Evolutionary conservation across 1,140 invertebrate genomes (phyloP), one percentile per base, ranked within the genome.

Genomic region (Agrypnia vestita): DNA sequence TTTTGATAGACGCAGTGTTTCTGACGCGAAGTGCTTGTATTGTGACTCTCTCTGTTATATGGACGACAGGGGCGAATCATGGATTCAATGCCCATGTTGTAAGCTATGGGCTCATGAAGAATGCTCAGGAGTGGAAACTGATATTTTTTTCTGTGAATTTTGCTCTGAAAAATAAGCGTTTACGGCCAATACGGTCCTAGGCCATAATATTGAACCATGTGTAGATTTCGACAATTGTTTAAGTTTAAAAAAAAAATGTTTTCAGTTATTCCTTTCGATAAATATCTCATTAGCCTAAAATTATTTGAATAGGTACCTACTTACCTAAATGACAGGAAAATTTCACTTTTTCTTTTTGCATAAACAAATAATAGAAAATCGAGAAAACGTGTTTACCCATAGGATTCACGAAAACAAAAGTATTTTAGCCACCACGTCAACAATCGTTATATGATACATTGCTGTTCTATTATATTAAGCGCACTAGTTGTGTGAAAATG

Each of bases 341-440:
- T 11, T 19, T 13, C 0, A n/a, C 15, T 49, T 7, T 71, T 71
- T 25, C 15, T 25, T 71, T 19, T 51, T 46, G 25, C 67, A 21
- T 51, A 62, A 71, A 71, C 67, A 71, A 71, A 51, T 44, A 71
- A 46, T 71, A 71, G 67, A 71, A 71, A 53, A 53, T 46, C 17
- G 19, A 71, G 25, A 62, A 67, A 71, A 12, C 46, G 67, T 21
- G 43, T 9, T 25, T 44, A 67, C 62, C 62, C 44, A 15, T 67
- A 67, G 43, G 62, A 67, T 67, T n/a, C 62, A 19, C 13, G 67
- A 71, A 71, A 71, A 71, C 47, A 47, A 71, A 71, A 71, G 67
- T 71, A 49, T 53, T 53, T 3, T 0, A 67, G 35, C 46, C 49
- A 46, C 8, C 67, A 51, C 46, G 6, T 1, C 25, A 71, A 15